Evolutionary conservation across 2,888 invertebrate species (phyloP).

Genomic region (Cremastobaeus sp.): DNA sequence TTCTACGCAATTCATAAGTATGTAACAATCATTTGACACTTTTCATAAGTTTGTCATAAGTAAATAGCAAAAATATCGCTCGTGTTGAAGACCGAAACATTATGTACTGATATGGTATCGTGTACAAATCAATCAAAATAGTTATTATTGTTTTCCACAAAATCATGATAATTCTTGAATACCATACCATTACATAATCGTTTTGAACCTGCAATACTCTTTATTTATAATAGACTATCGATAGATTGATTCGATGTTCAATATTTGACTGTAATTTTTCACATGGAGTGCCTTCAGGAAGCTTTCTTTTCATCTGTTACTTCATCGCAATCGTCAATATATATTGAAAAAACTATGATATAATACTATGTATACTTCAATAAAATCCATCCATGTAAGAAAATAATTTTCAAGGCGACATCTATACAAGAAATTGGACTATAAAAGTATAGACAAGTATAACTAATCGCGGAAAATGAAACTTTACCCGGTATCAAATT

Average conservation of each 20-base stretch:
- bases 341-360: conserved; percentile 44
- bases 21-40: conserved; percentile 24
- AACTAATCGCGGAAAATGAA: too few species aligned
- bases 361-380: too few species aligned
- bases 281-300: conserved; percentile 31
- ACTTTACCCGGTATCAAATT: too few species aligned
- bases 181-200: conserved; percentile 19
- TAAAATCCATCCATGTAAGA: too few species aligned
- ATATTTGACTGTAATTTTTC: conserved; percentile 20
- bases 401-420: too few species aligned
- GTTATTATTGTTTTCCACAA: too few species aligned
- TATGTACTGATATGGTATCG: conserved; percentile 21
- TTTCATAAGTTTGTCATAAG: conserved; percentile 23
- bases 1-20: conserved; percentile 14
- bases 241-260: conserved; percentile 27
- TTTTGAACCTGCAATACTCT: conserved; percentile 5
- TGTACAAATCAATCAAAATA: too few species aligned
- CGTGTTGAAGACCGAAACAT: conserved; percentile 21
- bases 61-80: conserved; percentile 51
- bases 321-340: conserved; percentile 17
- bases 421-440: too few species aligned
- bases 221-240: conserved; percentile 17
- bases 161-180: too few species aligned
- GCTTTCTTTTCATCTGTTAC: conserved; percentile 29
- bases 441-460: too few species aligned